Percentiles rank a stretch among this genome's conserved stretches.
These are phyloP conservation scores for Cyphomyrmex costatus DNA, from an alignment of 1,140 invertebrate genomes.

Conservation along the genomic window DNA sequence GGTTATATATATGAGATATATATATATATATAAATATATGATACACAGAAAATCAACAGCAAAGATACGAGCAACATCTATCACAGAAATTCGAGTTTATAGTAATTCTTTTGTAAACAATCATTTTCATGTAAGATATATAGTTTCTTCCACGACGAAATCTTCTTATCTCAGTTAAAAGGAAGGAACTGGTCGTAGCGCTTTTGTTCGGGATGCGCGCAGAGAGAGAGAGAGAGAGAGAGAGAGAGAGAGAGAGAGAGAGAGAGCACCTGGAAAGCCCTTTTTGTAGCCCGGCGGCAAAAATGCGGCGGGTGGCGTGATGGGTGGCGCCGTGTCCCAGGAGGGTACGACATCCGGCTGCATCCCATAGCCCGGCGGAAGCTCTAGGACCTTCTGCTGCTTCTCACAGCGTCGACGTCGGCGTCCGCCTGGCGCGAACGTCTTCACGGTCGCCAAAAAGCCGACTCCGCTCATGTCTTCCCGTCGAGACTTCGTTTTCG, in stretches of 20 bases:
- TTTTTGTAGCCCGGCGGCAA: constrained; percentile 88
- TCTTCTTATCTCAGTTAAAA: neutral
- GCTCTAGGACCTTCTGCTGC: constrained; percentile 87
- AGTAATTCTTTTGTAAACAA: neutral
- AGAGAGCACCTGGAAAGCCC: constrained; percentile 83
- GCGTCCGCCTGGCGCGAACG: constrained; percentile 89
- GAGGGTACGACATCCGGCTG: constrained; percentile 88
- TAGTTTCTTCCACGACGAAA: neutral
- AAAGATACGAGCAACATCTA: neutral
- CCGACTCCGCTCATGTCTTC: constrained; percentile 88
- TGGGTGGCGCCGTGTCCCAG: constrained; percentile 88
- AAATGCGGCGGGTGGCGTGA: constrained; percentile 90
- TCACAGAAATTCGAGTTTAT: neutral
- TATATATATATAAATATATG: too few relatives aligned
- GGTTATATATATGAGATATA: neutral
- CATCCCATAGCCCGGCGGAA: constrained; percentile 86
- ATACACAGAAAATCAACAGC: neutral
- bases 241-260: too few relatives aligned
- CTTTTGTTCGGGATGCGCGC: neutral
- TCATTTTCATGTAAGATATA: neutral
- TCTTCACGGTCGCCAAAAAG: constrained; percentile 89
- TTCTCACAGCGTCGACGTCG: constrained; percentile 89
- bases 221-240: constrained; percentile 70
- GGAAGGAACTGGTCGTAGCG: neutral
- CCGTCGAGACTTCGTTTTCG: constrained; percentile 63